phyloP scores from a whole-genome alignment of 2,888 invertebrate species.

The Lithophane semibrunnea region DNA sequence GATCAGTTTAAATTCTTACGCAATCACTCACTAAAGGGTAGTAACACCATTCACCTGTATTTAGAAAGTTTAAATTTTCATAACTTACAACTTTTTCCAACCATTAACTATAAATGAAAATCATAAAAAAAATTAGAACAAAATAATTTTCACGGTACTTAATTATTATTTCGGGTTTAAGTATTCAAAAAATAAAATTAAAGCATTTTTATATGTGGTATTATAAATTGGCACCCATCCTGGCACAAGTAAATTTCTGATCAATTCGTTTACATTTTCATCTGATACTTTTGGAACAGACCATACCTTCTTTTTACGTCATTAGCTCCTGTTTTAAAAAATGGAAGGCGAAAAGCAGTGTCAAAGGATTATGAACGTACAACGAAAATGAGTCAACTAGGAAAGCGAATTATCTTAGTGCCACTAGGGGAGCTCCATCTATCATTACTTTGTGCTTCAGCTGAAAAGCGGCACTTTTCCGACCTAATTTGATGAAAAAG shows the following conservation, averaged over 20 bases:
- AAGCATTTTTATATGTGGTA: background rate
- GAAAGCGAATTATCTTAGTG: conserved; percentile 36
- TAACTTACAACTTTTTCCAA: background rate
- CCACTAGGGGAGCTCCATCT: conserved; percentile 16
- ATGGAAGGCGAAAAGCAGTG: conserved; percentile 17
- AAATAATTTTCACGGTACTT: background rate
- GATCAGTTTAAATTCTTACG: background rate
- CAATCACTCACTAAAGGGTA: background rate
- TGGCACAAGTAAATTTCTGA: background rate
- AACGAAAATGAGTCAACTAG: conserved; percentile 33
- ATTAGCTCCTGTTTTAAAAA: conserved; percentile 40
- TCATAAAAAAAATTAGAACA: background rate
- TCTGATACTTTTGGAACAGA: background rate
- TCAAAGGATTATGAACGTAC: conserved; percentile 40
- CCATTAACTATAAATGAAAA: background rate
- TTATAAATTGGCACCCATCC: background rate
- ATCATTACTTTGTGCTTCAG: conserved; percentile 31
- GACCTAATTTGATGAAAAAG: background rate
- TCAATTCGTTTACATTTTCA: background rate
- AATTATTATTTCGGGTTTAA: background rate
- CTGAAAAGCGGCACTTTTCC: conserved; percentile 17
- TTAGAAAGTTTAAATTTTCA: background rate
- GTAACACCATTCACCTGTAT: background rate
- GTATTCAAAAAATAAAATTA: no score
- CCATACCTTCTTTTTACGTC: conserved; percentile 13